phyloP scores from a whole-genome alignment of 2,797 vertebrate genomes.

The Lacerta agilis region DNA sequence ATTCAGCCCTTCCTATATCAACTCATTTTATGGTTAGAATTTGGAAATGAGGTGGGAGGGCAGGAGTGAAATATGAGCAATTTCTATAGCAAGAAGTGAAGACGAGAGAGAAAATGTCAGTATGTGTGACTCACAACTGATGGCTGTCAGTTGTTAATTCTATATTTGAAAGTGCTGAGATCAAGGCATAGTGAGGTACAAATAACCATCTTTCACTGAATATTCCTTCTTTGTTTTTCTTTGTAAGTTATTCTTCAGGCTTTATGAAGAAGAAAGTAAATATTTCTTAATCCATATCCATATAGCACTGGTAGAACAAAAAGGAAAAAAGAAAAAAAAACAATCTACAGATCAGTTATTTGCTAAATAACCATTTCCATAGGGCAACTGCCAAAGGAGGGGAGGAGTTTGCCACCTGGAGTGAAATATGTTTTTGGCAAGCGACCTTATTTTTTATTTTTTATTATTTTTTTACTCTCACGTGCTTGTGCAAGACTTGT shows the following conservation, averaged over 20 bases:
- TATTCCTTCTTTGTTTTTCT: conserved; percentile 62
- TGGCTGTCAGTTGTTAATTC: conserved; percentile 68
- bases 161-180: conserved; percentile 64
- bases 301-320: conserved; percentile 26
- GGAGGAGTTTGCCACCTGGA: background rate
- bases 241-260: conserved; percentile 61
- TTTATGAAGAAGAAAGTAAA: conserved; percentile 12
- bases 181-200: conserved; percentile 62
- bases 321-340: background rate
- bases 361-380: conserved; percentile 41
- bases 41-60: conserved; percentile 26
- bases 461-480: background rate
- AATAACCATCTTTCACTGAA: conserved; percentile 51
- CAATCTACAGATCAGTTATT: conserved; percentile 25
- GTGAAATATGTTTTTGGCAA: background rate
- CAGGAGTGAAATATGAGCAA: background rate
- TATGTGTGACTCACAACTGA: conserved; percentile 69
- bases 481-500: background rate
- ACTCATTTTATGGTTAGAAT: conserved; percentile 13
- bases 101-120: conserved; percentile 67
- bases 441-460: background rate
- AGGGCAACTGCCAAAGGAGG: background rate
- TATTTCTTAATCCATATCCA: conserved; percentile 27
- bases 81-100: conserved; percentile 43
- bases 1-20: background rate